phyloP scores from a whole-genome alignment of 2,113 vertebrate species.

The Varanus salvator region DNA sequence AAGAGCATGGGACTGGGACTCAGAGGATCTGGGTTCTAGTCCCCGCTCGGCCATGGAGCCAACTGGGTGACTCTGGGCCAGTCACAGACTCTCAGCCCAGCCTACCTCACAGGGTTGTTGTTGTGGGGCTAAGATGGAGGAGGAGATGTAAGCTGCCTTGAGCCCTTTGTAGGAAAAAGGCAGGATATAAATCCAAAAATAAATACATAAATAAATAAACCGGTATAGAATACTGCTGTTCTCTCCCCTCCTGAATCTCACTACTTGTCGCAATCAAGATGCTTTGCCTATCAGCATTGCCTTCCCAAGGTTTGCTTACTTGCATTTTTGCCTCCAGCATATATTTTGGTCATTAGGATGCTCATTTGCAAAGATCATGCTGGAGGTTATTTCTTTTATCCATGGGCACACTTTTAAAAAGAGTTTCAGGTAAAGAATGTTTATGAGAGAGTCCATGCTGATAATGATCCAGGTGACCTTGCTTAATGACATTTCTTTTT shows the following conservation, averaged over 20 bases:
- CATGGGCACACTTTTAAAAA: conserved; percentile 41
- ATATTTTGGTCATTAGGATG: conserved; percentile 30
- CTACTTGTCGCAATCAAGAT: background rate
- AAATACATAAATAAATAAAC: too few species aligned
- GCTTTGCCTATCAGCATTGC: background rate
- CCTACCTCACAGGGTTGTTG: too few species aligned
- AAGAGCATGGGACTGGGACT: too few species aligned
- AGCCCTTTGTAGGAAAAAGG: too few species aligned
- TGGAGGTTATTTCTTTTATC: conserved; percentile 51
- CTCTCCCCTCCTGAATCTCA: background rate
- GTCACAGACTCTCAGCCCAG: too few species aligned
- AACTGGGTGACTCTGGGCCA: too few species aligned
- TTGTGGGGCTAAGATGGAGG: too few species aligned
- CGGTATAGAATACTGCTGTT: background rate
- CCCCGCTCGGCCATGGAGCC: too few species aligned
- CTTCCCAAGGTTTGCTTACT: conserved; percentile 14
- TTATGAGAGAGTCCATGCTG: conserved; percentile 35
- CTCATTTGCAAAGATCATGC: conserved; percentile 44
- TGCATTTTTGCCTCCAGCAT: conserved; percentile 45
- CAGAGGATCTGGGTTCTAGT: too few species aligned
- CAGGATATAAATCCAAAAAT: too few species aligned
- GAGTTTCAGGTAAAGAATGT: conserved; percentile 48
- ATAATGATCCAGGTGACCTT: conserved; percentile 53
- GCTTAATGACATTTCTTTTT: conserved; percentile 58
- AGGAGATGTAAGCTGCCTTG: too few species aligned